Base-by-base conservation (phyloP, 2,113 vertebrate genomes). In the Henicopernis longicauda region DNA sequence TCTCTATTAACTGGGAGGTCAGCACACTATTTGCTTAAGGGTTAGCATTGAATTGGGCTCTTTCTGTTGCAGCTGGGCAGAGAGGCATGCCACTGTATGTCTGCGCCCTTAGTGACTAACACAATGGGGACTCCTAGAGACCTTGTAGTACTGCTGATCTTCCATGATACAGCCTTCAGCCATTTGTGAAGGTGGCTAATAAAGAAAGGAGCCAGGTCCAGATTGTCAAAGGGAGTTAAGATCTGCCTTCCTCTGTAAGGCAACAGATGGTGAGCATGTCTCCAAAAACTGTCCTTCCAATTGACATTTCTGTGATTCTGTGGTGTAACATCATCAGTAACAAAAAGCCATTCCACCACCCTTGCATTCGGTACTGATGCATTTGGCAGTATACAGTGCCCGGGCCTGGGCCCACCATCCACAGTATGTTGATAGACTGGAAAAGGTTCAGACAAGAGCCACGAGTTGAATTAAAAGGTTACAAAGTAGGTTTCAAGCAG, bases 1-100 rank as follows among this genome's bases (percentile, higher is more conserved):
- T 42, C 71, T 96, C 83, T 85, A 77, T 91, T 88, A 34, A 36
- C 78, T 96, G 86, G 38, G 85, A 94, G 78, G 63, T 88, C 82
- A 89, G 72, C 8, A 10, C 47, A 18, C 17, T 72, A 0, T 92
- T 96, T 96, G 86, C 55, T 90, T 32, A 69, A 89, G 90, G 76
- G 49, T 45, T 88, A 78, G 85, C 50, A 71, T 1, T 81, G 67
- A 95, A 77, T 0, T 67, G 66, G 77, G 62, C 72, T 92, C 87
- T 54, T 45, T 93, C 72, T 96, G 69, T 9, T 32, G 11, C 2
- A 11, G 73, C 66, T 0, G 1, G 77, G 84, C 74, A 63, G 66
- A 69, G 66, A 89, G 71, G 49, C 13, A 47, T 13, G 21, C 20
- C 34, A 8, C 18, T 2, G 12, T 13, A 19, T 15, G 58, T 9